Evolutionary conservation across 1,140 invertebrate species (phyloP).

Genomic region (Neodiprion fabricii): DNA sequence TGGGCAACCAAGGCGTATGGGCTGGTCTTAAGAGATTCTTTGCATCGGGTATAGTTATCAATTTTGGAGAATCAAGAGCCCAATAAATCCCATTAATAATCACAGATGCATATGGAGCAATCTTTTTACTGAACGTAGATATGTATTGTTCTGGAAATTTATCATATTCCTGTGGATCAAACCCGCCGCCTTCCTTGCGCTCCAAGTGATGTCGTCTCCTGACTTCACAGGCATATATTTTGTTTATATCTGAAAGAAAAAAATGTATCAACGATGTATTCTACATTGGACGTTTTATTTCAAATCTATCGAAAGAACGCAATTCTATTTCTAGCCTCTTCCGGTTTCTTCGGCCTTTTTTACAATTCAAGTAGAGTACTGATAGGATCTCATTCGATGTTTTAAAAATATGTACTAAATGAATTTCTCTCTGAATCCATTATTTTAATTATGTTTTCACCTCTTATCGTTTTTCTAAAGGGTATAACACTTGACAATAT

Average conservation of each 20-base stretch:
- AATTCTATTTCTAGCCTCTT: no score
- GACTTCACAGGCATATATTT: conserved; percentile 95
- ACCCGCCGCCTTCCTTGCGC: conserved; percentile 88
- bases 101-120: conserved; percentile 96
- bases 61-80: conserved; percentile 94
- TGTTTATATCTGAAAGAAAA: conserved; percentile 77
- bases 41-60: conserved; percentile 97
- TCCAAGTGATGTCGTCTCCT: conserved; percentile 91
- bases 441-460: no score
- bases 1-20: conserved; percentile 91
- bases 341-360: background rate
- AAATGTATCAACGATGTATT: background rate
- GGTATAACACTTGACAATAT: no score
- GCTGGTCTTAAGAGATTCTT: conserved; percentile 90
- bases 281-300: no score
- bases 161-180: conserved; percentile 91
- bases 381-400: no score
- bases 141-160: conserved; percentile 92
- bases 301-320: no score
- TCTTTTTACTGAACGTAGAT: conserved; percentile 96
- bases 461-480: no score
- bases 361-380: background rate
- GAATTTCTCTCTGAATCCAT: no score
- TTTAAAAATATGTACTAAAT: no score
- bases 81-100: conserved; percentile 99